These are phyloP conservation scores for Hydriomena furcata DNA, from an alignment of 2,888 invertebrate species.

Conservation along the genomic window DNA sequence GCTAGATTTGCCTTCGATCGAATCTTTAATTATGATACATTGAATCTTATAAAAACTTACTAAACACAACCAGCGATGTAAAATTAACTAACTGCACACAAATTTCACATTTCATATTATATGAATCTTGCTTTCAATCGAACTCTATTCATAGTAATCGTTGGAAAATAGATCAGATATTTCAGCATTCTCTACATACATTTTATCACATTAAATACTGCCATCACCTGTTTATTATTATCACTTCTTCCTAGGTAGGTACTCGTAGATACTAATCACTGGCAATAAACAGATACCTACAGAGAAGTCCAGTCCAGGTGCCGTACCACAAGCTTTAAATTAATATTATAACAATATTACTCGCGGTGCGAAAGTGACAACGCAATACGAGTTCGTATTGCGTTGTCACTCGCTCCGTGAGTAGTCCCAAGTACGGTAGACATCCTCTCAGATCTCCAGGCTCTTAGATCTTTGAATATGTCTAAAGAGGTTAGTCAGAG, in stretches of 20 bases:
- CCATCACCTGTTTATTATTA: constrained; percentile 4
- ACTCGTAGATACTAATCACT: neutral
- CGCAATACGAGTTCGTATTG: no score
- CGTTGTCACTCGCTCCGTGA: no score
- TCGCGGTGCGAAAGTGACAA: no score
- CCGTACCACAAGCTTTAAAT: no score
- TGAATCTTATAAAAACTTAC: neutral
- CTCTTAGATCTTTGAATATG: no score
- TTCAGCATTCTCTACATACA: neutral
- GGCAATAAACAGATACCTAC: neutral
- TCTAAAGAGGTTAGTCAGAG: no score
- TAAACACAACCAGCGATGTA: constrained; percentile 1
- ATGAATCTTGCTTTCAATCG: neutral
- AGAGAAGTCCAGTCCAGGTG: no score
- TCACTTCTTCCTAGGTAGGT: constrained; percentile 3
- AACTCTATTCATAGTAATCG: neutral
- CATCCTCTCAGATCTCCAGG: no score
- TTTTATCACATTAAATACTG: constrained; percentile 18
- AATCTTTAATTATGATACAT: no score
- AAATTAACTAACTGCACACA: neutral
- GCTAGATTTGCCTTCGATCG: no score
- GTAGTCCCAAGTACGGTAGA: no score
- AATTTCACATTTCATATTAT: neutral
- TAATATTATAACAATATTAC: no score
- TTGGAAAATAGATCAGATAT: neutral